Conservation (phyloP, 2,888 invertebrate species). For the Apotomis capreana region DNA sequence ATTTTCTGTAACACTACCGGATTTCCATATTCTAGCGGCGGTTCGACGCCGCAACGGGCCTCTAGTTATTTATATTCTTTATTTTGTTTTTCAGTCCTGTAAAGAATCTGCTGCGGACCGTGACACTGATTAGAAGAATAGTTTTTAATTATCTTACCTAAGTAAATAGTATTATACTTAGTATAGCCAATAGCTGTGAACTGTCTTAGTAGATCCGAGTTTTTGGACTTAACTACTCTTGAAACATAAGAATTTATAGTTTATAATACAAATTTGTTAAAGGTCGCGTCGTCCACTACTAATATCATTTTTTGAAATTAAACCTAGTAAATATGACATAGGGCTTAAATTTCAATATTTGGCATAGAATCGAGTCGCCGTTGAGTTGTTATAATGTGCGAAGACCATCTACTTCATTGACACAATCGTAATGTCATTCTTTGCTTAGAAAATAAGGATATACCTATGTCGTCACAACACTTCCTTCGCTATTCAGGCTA, state of each 20-base stretch:
- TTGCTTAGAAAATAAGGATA: not conserved
- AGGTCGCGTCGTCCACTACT: too few relatives aligned
- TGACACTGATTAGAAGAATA: constrained; percentile 20
- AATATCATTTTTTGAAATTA: too few relatives aligned
- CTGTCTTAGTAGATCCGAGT: constrained; percentile 6
- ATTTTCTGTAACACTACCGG: too few relatives aligned
- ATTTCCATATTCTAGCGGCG: too few relatives aligned
- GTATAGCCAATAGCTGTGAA: constrained; percentile 16
- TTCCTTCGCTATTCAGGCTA: too few relatives aligned
- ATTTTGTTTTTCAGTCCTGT: constrained; percentile 24
- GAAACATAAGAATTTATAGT: not conserved
- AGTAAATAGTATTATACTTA: constrained; percentile 16
- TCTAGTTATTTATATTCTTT: too few relatives aligned
- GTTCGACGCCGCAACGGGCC: too few relatives aligned
- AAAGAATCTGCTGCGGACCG: constrained; percentile 28
- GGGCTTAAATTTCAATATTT: too few relatives aligned
- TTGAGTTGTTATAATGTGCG: too few relatives aligned
- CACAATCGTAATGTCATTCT: constrained; percentile 6
- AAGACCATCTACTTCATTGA: not conserved
- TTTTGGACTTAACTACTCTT: constrained; percentile 6
- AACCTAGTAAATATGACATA: too few relatives aligned
- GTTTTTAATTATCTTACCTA: constrained; percentile 5
- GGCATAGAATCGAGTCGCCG: too few relatives aligned
- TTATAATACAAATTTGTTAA: not conserved
- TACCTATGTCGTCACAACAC: not conserved